Conservation (phyloP, 2,888 invertebrate species). For the Drosophila vallismaia region DNA sequence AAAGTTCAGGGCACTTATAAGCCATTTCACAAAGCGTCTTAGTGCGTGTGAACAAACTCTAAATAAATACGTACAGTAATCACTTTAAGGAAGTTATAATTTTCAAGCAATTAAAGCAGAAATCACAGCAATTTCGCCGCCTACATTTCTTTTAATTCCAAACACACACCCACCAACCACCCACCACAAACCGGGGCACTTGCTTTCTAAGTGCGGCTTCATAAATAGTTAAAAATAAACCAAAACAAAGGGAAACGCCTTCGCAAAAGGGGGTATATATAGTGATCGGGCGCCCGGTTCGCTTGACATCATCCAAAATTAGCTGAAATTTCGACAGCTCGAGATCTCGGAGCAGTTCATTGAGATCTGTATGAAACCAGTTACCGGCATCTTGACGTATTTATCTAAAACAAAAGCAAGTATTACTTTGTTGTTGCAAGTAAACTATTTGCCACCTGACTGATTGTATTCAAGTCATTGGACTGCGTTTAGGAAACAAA, state of each 20-base stretch:
- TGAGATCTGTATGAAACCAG: slow-evolving; percentile 34
- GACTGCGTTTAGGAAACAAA: slow-evolving; percentile 49
- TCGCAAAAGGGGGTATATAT: not conserved
- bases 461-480: slow-evolving; percentile 47
- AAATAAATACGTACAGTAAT: slow-evolving; percentile 32
- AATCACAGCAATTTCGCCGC: slow-evolving; percentile 24
- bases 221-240: slow-evolving; percentile 47
- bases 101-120: slow-evolving; percentile 29
- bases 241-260: slow-evolving; percentile 37
- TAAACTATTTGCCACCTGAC: slow-evolving; percentile 35
- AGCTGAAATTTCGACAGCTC: slow-evolving; percentile 21
- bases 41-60: slow-evolving; percentile 37
- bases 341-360: slow-evolving; percentile 12
- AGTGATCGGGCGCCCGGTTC: slow-evolving; percentile 27
- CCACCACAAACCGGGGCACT: not conserved
- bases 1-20: slow-evolving; percentile 13
- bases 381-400: slow-evolving; percentile 41
- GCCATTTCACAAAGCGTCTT: slow-evolving; percentile 5
- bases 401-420: slow-evolving; percentile 24
- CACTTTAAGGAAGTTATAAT: slow-evolving; percentile 32
- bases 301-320: slow-evolving; percentile 42
- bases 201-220: slow-evolving; percentile 9
- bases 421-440: slow-evolving; percentile 16
- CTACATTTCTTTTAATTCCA: slow-evolving; percentile 25
- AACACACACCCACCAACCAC: not conserved